A percentile compares a stretch with the other conserved stretches of the same genome.
phyloP scores from a whole-genome alignment of 2,797 vertebrate genomes.

The Miichthys miiuy region DNA sequence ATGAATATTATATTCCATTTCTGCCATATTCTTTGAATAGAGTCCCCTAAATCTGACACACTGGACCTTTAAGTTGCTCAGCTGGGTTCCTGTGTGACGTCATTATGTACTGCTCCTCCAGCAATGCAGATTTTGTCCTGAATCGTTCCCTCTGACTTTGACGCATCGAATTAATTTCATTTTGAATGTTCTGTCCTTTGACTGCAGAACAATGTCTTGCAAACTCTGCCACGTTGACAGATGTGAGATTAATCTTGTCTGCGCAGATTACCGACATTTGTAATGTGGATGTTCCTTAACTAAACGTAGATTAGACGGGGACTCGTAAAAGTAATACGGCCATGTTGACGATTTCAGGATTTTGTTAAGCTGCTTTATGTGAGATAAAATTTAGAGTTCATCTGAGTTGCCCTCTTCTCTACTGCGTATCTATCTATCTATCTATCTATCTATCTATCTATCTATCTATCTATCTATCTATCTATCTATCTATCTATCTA shows the following conservation, averaged over 20 bases:
- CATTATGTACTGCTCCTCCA: neutral
- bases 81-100: neutral
- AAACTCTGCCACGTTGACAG: slow-evolving; percentile 60
- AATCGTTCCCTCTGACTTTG: slow-evolving; percentile 21
- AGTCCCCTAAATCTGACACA: no score
- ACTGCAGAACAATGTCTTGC: slow-evolving; percentile 53
- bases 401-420: slow-evolving; percentile 61
- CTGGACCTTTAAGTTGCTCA: neutral
- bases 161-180: slow-evolving; percentile 25
- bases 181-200: slow-evolving; percentile 32
- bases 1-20: no score
- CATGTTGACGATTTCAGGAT: slow-evolving; percentile 67
- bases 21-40: no score
- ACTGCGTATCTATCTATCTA: slow-evolving; percentile 14
- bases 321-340: slow-evolving; percentile 54
- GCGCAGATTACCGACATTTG: slow-evolving; percentile 64
- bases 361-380: slow-evolving; percentile 79
- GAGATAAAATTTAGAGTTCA: slow-evolving; percentile 63
- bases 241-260: slow-evolving; percentile 72
- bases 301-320: slow-evolving; percentile 66
- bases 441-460: slow-evolving; percentile 39
- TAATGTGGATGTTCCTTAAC: slow-evolving; percentile 59
- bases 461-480: slow-evolving; percentile 28
- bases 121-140: slow-evolving; percentile 5
- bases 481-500: slow-evolving; percentile 21